Evolutionary conservation across 2,113 vertebrate genomes (phyloP), one percentile per base, ranked within the genome.

Genomic region (Petrocephalus zakoni): DNA sequence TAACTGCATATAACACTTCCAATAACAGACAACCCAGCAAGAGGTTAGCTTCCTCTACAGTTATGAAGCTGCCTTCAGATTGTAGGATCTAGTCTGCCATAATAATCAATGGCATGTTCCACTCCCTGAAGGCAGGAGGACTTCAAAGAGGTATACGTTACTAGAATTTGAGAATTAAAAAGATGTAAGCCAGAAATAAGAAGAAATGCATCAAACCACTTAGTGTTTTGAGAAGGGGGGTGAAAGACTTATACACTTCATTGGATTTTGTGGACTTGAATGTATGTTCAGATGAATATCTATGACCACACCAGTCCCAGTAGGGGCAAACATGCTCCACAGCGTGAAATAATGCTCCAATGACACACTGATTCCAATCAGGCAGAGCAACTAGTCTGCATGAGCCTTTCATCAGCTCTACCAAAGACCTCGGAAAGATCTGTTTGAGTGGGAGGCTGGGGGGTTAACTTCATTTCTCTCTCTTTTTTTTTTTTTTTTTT

Each of bases 231-330:
- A 85, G 83, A 34, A 56, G 10, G 25, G n/a, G 49, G 22, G 49
- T 19, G 25, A 34, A 25, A 15, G 72, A 37, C 68, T 19, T 15
- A 78, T 78, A 56, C 13, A 52, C 84, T 86, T 34, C 84, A 86
- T 86, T 86, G 84, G 52, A 56, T 56, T 56, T 86, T 86, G 84
- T 86, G 84, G 52, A 37, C 84, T 56, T 34, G 25, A 86, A 56
- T 13, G 34, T 34, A 19, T 53, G 53, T 52, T 51, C 51, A 17
- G 21, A 49, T 51, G 21, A 85, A 85, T 21, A 5, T 85, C 84
- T 56, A 85, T 55, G 84, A 86, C 29, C 5, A 86, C 84, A 85
- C 25, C 52, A 55, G 47, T 37, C 84, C 84, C 52, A 55, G 84
- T 9, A 34, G 8, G 84, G 25, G 25, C 4, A 56, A 52, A 13